Percentiles rank a stretch among this genome's conserved stretches.
These are phyloP conservation scores for Notarius quadriscutis DNA, from an alignment of 2,113 vertebrate genomes.

Conservation along the genomic window DNA sequence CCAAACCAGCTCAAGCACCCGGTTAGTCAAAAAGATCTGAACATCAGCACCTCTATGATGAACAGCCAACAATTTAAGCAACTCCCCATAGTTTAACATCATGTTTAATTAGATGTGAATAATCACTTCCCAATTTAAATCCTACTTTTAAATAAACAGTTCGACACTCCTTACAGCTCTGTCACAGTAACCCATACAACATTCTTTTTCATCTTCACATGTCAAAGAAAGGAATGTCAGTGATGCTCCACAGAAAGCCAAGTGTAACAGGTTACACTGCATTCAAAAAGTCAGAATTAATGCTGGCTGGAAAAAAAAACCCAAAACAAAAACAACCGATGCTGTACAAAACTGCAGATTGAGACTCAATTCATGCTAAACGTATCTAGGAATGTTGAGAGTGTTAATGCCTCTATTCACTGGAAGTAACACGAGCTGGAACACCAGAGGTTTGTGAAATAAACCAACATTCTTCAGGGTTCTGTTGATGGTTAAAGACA, in stretches of 20 bases:
- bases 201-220: not conserved
- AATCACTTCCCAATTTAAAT: not conserved
- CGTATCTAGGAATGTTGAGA: not conserved
- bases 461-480: not conserved
- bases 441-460: not conserved
- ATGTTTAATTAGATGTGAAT: not conserved
- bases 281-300: slow-evolving; percentile 56
- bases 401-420: not conserved
- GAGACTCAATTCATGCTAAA: not conserved
- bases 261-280: slow-evolving; percentile 64
- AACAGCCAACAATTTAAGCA: not conserved
- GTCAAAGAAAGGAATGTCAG: slow-evolving; percentile 52
- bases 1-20: slow-evolving; percentile 66
- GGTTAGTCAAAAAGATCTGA: slow-evolving; percentile 61
- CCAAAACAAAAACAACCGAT: not conserved
- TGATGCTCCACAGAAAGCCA: not conserved
- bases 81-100: not conserved
- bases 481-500: not conserved
- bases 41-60: not conserved
- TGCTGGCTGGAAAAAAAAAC: not conserved
- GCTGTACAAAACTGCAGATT: not conserved
- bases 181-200: not conserved
- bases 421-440: not conserved
- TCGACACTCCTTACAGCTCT: not conserved
- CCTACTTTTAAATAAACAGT: not conserved